These are phyloP conservation scores for Drosophila suzukii DNA, from an alignment of 1,140 invertebrate genomes.

Conservation along the genomic window DNA sequence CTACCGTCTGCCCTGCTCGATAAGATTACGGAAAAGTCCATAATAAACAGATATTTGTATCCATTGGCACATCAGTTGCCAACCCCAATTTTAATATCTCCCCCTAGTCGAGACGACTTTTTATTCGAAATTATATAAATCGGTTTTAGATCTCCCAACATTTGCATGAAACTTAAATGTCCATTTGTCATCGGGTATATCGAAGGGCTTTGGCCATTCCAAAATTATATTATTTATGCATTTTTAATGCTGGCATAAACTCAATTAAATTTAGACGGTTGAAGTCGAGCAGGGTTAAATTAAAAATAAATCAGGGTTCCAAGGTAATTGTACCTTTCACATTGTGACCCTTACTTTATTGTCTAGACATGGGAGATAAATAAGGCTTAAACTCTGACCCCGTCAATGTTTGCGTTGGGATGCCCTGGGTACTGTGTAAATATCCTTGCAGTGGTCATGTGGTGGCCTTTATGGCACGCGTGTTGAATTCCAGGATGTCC, in stretches of 20 bases:
- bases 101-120: neutral
- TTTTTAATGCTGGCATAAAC: conserved; percentile 57
- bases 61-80: conserved; percentile 41
- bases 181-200: conserved; percentile 60
- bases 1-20: conserved; percentile 34
- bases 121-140: conserved; percentile 38
- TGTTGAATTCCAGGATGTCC: conserved; percentile 6
- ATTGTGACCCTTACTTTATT: neutral
- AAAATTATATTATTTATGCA: conserved; percentile 62
- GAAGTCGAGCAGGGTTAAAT: neutral
- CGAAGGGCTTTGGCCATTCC: conserved; percentile 15
- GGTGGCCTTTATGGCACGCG: conserved; percentile 1
- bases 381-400: conserved; percentile 6
- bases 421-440: neutral
- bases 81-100: conserved; percentile 39
- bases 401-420: neutral
- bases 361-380: conserved; percentile 6
- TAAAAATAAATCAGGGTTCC: neutral
- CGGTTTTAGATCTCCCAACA: conserved; percentile 68
- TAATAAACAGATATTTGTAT: conserved; percentile 40
- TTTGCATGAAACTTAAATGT: conserved; percentile 73
- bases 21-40: conserved; percentile 64
- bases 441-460: conserved; percentile 4
- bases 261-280: conserved; percentile 35
- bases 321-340: too few relatives aligned